Conservation (phyloP, 2,797 vertebrate genomes). For the Otolemur crassicaudatus region DNA sequence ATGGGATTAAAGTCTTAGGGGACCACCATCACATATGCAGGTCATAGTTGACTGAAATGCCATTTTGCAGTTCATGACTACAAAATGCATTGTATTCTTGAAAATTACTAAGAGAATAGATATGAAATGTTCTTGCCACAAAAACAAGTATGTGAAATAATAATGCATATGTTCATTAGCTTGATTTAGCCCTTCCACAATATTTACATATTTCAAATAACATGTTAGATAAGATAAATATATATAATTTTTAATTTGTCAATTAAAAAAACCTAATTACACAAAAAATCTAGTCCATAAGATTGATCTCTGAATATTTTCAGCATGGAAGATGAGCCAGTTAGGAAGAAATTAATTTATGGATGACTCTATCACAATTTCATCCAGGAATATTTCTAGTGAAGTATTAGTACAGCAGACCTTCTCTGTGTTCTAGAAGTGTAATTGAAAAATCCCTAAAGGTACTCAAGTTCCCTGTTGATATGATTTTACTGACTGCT, state of each 20-base stretch:
- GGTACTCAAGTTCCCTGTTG: neutral
- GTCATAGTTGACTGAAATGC: too few species aligned
- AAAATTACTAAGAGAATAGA: neutral
- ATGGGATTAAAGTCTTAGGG: neutral
- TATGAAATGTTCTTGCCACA: neutral
- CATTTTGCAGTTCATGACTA: too few species aligned
- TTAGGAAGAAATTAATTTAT: neutral
- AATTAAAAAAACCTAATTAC: neutral
- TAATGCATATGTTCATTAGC: neutral
- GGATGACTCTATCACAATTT: neutral
- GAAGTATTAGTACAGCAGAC: neutral
- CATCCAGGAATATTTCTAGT: neutral
- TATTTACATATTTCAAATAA: neutral
- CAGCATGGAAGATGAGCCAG: neutral
- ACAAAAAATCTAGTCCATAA: neutral
- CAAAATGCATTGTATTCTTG: too few species aligned
- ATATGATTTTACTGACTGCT: neutral
- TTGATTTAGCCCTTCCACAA: neutral
- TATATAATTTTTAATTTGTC: too few species aligned
- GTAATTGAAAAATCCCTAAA: neutral
- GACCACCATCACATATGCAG: too few species aligned
- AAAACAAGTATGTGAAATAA: neutral
- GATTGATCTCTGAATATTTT: neutral
- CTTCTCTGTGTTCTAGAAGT: neutral
- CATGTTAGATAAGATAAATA: neutral